Conservation (phyloP, 2,113 vertebrate species). For the Lophochroa leadbeateri region DNA sequence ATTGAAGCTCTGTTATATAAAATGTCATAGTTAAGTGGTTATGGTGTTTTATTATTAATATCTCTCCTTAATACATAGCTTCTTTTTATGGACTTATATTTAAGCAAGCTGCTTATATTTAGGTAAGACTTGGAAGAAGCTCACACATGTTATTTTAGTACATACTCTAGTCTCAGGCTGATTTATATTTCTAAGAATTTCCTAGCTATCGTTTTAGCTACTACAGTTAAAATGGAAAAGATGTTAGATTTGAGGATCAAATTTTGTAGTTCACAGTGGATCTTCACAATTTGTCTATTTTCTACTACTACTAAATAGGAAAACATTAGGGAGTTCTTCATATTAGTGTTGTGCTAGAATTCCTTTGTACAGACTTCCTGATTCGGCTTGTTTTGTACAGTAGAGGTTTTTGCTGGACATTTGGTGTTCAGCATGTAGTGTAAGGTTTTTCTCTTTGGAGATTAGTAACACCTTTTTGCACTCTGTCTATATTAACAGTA, state of each 20-base stretch:
- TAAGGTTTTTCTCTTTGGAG: background rate
- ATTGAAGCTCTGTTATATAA: background rate
- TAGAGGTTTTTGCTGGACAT: background rate
- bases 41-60: background rate
- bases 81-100: background rate
- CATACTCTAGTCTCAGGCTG: background rate
- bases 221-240: background rate
- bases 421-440: background rate
- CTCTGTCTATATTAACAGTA: background rate
- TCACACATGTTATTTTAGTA: background rate
- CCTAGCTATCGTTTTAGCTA: background rate
- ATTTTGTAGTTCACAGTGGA: background rate
- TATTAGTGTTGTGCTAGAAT: background rate
- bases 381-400: background rate
- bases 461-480: conserved; percentile 31
- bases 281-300: background rate
- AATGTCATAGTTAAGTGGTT: background rate
- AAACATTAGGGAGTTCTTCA: background rate
- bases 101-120: background rate
- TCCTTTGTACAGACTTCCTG: background rate
- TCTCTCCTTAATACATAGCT: background rate
- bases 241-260: background rate
- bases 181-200: background rate
- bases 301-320: background rate
- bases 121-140: background rate